Base-by-base conservation (phyloP, 2,797 vertebrate genomes). In the Cossypha polioptera region DNA sequence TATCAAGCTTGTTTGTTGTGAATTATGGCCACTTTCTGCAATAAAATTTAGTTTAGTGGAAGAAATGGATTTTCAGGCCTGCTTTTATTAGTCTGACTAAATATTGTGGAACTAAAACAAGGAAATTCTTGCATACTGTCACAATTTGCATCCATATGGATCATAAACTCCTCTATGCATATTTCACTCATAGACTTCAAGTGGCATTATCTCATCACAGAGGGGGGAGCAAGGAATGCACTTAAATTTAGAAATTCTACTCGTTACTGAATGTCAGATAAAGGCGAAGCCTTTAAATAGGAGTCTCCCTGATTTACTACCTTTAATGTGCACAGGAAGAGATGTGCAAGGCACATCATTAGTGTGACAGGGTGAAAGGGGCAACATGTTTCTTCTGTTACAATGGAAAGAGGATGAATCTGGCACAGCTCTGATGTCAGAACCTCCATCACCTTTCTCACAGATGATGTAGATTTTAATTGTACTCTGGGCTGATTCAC, bases 401-500 rank as follows among this genome's bases (percentile, higher is more conserved):
- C 94, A 80, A 86, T 90, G 95, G 95, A 95, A 97, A 93, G 97
- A 97, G 97, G 97, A 98, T 98, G 97, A 96, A 97, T 97, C 97
- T 97, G 95, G 96, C 96, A 79, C 88, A 92, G 90, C 96, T 97
- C 97, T 98, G 97, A 98, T 98, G 98, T 98, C 98, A 98, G 98
- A 95, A 97, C 96, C 97, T 97, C 97, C 94, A 97, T 98, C 97
- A 96, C 96, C 96, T 98, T 97, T 97, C 97, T 97, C 96, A 96
- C 94, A 98, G 97, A 98, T 97, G 97, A 98, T 98, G 97, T 97
- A 97, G 96, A 97, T 98, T 98, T 98, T 98, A 98, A 98, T 98
- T 98, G 98, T 98, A 98, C 91, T 97, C 82, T 0, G 75, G 96
- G 95, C 96, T 95, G 96, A 97, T 97, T 97, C 96, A 96, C 95